phyloP scores from a whole-genome alignment of 2,888 invertebrate species.

The Harpalus rufipes region DNA sequence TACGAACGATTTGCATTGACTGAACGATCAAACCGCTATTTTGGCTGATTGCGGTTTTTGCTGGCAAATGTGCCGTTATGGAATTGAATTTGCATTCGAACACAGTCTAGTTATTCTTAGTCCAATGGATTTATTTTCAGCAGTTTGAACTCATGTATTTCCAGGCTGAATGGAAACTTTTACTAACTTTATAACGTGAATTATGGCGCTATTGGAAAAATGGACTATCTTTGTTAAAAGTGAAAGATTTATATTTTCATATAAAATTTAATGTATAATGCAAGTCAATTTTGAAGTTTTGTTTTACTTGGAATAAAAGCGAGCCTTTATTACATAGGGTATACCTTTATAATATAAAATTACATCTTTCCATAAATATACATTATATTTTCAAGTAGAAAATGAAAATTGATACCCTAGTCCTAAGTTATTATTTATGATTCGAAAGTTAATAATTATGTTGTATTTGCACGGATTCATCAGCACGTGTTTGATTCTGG shows the following conservation, averaged over 20 bases:
- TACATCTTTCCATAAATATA: no score
- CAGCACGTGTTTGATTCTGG: no score
- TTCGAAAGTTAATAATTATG: no score
- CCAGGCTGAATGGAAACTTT: slow-evolving; percentile 18
- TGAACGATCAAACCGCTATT: slow-evolving; percentile 25
- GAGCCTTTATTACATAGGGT: background rate
- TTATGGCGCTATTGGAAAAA: slow-evolving; percentile 25
- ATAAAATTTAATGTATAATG: slow-evolving; percentile 10
- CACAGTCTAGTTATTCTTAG: slow-evolving; percentile 39
- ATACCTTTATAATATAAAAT: background rate
- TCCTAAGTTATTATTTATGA: no score
- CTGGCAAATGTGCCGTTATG: slow-evolving; percentile 3
- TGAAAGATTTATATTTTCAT: slow-evolving; percentile 13
- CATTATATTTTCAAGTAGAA: no score
- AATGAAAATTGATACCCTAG: no score
- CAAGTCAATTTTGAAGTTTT: background rate
- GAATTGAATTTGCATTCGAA: slow-evolving; percentile 45
- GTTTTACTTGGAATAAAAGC: background rate
- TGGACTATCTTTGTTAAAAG: slow-evolving; percentile 9
- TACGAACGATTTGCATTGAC: background rate
- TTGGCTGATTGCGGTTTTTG: background rate
- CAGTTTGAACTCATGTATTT: slow-evolving; percentile 12
- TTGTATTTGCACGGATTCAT: no score
- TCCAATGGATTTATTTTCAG: background rate
- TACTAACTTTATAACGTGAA: slow-evolving; percentile 12